Evolutionary conservation across 2,113 vertebrate species (phyloP), one percentile per base, ranked within the genome.

Genomic region (Rhabdornis inornatus): DNA sequence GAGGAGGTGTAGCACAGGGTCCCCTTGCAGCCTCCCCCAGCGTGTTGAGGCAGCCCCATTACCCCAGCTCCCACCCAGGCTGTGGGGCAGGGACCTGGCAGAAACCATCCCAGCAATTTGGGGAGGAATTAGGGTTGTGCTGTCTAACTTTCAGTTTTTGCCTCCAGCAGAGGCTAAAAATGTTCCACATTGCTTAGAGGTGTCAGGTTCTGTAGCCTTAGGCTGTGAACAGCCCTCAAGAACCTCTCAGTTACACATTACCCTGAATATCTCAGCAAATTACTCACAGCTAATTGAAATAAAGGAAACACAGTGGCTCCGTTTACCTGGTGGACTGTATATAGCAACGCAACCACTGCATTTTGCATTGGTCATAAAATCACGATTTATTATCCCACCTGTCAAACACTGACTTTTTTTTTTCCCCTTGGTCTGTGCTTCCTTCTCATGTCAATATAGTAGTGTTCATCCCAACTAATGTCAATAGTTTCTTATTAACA

Each of bases 191-290:
- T 70, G 64, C 92, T 97, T 74, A n/a, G 92, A 95, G 91, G 95
- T 95, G 91, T 95, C 96, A 92, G 91, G 92, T 97, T 97, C 27
- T 97, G 66, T 70, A 52, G 95, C 92, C 1, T 16, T 66, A 50
- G 94, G 89, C 91, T 94, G 92, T 89, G 89, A 94, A 89, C 35
- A 5, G 86, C 89, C 76, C 91, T 95, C 76, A 56, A 52, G 94
- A 96, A 93, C 83, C 91, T 96, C 94, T 97, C 52, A 4, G 94
- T 96, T 96, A 94, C 95, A 94, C 76, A 81, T 94, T 94, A 90
- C 92, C 80, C 91, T 60, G 89, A 95, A 94, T 94, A 92, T 96
- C 91, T 89, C 86, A 81, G 91, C 86, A 83, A 97, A 96, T 93
- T 83, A 83, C 89, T 95, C 2, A 10, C 83, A 75, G 83, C 77